Evolutionary conservation across 2,113 vertebrate genomes (phyloP), one percentile per base, ranked within the genome.

Genomic region (Ranitomeya imitator): DNA sequence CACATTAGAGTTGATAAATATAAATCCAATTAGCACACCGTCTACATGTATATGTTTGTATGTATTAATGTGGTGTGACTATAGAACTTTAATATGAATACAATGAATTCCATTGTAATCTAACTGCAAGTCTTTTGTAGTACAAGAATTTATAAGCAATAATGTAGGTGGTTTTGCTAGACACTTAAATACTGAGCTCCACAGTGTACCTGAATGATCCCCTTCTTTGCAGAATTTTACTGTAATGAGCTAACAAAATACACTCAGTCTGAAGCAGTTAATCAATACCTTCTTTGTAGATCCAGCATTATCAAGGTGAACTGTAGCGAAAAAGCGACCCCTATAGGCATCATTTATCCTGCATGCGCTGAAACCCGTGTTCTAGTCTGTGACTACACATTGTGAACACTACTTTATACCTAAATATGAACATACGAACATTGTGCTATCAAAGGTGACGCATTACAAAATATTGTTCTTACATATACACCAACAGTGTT

Each of bases 271-370:
- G 37, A 55, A 83, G 8, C 12, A 0, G 51, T 69, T 57, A 23
- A 85, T 65, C 54, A 76, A 16, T 78, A 18, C 1, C 13, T 5
- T 1, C 69, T 87, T 71, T 54, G 55, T 63, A 31, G 14, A 59
- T 71, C 74, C 0, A 0, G 13, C 54, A 54, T 10, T 51, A 51
- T 77, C 13, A 79, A 59, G 57, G 19, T 80, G 79, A 94, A 90
- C 84, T 69, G 88, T 94, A 91, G 92, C 65, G 90, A 91, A 85
- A 88, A n/a, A 81, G 93, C 92, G 94, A 89, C 94, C 93, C 92
- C 95, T 95, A 89, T 92, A 79, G 94, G 93, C 89, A 88, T 86
- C 61, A 65, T 19, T 7, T 31, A 3, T 61, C 31, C 13, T 61
- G 55, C 55, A 19, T 8, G 57, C 6, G 18, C 15, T 80, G 26